Evolutionary conservation across 2,113 vertebrate genomes (phyloP).

Genomic region (Marcusenius ussheri): DNA sequence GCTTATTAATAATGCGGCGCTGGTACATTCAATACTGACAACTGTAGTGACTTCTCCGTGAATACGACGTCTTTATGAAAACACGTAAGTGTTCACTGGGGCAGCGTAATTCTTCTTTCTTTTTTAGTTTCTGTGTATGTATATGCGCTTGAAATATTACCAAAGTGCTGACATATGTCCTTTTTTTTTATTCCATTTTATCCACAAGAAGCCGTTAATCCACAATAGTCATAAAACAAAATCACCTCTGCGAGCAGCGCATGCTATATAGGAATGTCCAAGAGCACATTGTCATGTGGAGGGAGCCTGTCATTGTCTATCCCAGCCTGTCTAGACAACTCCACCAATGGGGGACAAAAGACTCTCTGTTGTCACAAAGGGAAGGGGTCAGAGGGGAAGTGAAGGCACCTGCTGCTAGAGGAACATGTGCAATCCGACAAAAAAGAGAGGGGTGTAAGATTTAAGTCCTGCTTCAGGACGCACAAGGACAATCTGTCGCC

Average conservation of each 20-base stretch:
- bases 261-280: not conserved
- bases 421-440: conserved; percentile 49
- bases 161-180: not conserved
- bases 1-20: conserved; percentile 11
- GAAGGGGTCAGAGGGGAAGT: conserved; percentile 47
- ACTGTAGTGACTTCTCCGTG: not conserved
- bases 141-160: not conserved
- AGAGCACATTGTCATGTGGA: not conserved
- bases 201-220: not conserved
- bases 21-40: conserved; percentile 2
- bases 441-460: conserved; percentile 45
- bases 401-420: conserved; percentile 56
- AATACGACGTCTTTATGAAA: not conserved
- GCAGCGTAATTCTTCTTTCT: not conserved
- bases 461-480: conserved; percentile 33
- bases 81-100: too few species aligned
- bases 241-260: not conserved
- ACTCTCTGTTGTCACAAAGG: conserved; percentile 33
- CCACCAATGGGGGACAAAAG: conserved; percentile 38
- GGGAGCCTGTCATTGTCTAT: conserved; percentile 24
- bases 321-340: conserved; percentile 49
- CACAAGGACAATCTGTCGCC: not conserved
- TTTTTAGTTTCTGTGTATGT: not conserved
- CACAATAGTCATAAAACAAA: not conserved
- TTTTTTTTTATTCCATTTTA: not conserved